phyloP scores from a whole-genome alignment of 2,888 invertebrate genomes.

The Nebria salina region DNA sequence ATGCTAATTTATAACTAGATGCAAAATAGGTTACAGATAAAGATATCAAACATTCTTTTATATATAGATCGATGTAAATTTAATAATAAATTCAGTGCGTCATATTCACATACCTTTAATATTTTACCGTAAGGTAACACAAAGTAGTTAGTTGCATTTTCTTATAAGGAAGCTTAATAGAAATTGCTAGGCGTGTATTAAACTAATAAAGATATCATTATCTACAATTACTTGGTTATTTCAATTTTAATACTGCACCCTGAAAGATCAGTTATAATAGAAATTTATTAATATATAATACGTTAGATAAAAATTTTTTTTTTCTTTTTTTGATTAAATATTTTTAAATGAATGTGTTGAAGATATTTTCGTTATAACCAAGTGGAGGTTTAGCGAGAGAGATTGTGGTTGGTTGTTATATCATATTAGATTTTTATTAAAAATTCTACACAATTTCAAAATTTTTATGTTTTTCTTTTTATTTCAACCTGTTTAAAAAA shows the following conservation, averaged over 20 bases:
- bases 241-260: not conserved
- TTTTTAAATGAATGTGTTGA: too few relatives aligned
- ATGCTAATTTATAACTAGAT: not conserved
- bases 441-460: too few relatives aligned
- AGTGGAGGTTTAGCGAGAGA: too few relatives aligned
- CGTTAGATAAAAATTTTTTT: not conserved
- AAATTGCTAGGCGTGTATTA: not conserved
- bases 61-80: not conserved
- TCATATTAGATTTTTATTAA: too few relatives aligned
- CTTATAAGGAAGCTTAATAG: not conserved
- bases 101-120: not conserved
- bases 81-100: not conserved
- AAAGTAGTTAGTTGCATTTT: not conserved
- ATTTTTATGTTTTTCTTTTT: too few relatives aligned
- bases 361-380: too few relatives aligned
- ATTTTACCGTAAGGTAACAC: not conserved
- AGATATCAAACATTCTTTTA: not conserved
- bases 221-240: not conserved
- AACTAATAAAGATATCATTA: conserved; percentile 1
- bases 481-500: too few relatives aligned
- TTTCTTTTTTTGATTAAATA: too few relatives aligned
- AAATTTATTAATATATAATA: not conserved
- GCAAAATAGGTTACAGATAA: not conserved
- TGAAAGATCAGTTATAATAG: not conserved
- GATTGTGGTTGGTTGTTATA: too few relatives aligned